Conservation (phyloP, 2,888 invertebrate species). For the Oligia strigilis region DNA sequence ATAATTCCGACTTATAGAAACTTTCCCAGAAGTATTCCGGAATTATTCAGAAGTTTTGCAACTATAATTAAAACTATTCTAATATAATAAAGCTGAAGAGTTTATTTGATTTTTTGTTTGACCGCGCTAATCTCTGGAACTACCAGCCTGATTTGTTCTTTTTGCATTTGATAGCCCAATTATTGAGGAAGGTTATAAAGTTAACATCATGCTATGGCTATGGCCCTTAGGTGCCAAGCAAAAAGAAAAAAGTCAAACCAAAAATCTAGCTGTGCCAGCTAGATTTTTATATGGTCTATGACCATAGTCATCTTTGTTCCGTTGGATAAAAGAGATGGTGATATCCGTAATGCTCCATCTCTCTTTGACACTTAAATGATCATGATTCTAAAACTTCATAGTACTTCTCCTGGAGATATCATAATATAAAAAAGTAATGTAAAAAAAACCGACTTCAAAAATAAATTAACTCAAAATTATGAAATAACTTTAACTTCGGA, state of each 20-base stretch:
- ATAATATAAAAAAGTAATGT: too few species aligned
- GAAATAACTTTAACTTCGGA: too few species aligned
- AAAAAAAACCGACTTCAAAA: too few species aligned
- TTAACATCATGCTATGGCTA: not conserved
- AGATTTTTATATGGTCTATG: not conserved
- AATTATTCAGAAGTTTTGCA: too few species aligned
- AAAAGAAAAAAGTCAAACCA: not conserved
- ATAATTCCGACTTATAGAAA: too few species aligned
- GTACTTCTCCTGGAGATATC: not conserved
- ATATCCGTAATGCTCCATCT: too few species aligned
- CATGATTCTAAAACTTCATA: too few species aligned
- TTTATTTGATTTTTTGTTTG: not conserved
- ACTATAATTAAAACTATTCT: not conserved
- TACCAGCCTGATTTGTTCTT: not conserved
- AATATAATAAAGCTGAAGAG: not conserved
- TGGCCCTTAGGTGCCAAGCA: not conserved
- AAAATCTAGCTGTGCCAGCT: not conserved
- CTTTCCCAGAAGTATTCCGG: too few species aligned
- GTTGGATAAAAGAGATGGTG: too few species aligned
- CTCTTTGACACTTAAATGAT: too few species aligned
- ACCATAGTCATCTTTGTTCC: too few species aligned
- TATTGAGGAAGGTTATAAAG: not conserved
- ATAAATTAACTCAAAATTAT: too few species aligned
- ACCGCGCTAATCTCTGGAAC: not conserved
- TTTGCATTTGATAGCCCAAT: not conserved